Conservation (phyloP, 2,797 vertebrate species). For the Chromis chromis region DNA sequence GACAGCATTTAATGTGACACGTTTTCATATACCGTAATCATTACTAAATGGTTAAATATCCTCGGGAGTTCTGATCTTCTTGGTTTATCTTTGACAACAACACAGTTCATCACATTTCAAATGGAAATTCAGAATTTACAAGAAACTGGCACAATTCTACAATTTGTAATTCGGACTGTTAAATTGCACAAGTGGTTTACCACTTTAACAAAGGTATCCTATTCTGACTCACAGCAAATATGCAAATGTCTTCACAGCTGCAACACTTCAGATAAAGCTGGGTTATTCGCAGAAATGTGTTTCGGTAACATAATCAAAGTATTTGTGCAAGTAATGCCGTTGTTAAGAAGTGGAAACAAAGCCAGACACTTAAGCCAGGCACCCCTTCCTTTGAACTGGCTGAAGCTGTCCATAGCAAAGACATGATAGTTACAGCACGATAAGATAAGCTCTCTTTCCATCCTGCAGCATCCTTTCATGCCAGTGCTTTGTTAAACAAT, state of each 20-base stretch:
- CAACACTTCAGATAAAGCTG: slow-evolving; percentile 78
- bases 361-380: slow-evolving; percentile 70
- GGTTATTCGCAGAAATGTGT: slow-evolving; percentile 65
- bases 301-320: slow-evolving; percentile 70
- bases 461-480: slow-evolving; percentile 59
- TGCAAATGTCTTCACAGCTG: slow-evolving; percentile 77
- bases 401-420: slow-evolving; percentile 68
- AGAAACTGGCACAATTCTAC: slow-evolving; percentile 29
- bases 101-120: slow-evolving; percentile 46
- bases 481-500: slow-evolving; percentile 75
- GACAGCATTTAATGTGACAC: slow-evolving; percentile 3
- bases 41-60: not conserved
- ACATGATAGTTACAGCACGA: slow-evolving; percentile 69
- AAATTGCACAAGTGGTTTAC: slow-evolving; percentile 68
- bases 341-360: slow-evolving; percentile 73
- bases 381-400: slow-evolving; percentile 64
- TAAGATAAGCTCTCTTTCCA: slow-evolving; percentile 80
- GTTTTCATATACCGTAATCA: not conserved
- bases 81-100: slow-evolving; percentile 10
- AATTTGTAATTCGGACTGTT: slow-evolving; percentile 40
- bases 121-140: slow-evolving; percentile 40
- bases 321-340: slow-evolving; percentile 76
- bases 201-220: slow-evolving; percentile 72
- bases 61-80: not conserved
- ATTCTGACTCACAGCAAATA: slow-evolving; percentile 67